Evolutionary conservation across 1,140 invertebrate species (phyloP), one percentile per base, ranked within the genome.

Genomic region (Cylas formicarius): DNA sequence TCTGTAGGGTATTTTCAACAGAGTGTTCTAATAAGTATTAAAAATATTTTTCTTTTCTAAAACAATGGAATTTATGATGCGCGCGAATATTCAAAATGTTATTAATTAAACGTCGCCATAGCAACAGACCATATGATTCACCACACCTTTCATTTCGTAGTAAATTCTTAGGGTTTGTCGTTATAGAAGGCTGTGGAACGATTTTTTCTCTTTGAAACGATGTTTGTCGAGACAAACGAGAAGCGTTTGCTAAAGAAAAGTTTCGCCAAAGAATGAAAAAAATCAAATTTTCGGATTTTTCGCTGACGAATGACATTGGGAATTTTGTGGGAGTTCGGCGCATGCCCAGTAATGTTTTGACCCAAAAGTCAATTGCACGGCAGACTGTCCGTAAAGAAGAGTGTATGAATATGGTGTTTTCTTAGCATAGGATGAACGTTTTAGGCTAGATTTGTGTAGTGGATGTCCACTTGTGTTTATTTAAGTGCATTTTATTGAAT

Each of bases 61-160:
- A n/a, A n/a, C n/a, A n/a, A n/a, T n/a, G n/a, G 24, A 26, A n/a
- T 9, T 26, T 39, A 29, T 9, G 22, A 16, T 36, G 22, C 16
- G 29, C 29, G 41, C 26, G 34, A 29, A 46, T 23, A 10, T 28
- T 33, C 41, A 34, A 24, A 29, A 47, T 17, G 14, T 34, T 9
- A 24, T 40, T 16, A 40, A 24, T 11, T 8, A 4, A 18, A 20
- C n/a, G 59, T 61, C 50, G 44, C 46, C 49, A 59, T 59, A 48
- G 55, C 35, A 46, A 59, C 41, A n/a, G 22, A 54, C 46, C 58
- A 61, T 61, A 61, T 61, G 58, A 61, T 60, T 57, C 47, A 61
- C 59, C 59, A 61, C 59, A 53, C 59, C 59, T 58, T 49, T 44
- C 34, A 44, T 47, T 21, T 22, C 20, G 17, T 11, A 38, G 24